These are phyloP conservation scores for Rostratula benghalensis DNA, from an alignment of 2,113 vertebrate species.

Conservation along the genomic window DNA sequence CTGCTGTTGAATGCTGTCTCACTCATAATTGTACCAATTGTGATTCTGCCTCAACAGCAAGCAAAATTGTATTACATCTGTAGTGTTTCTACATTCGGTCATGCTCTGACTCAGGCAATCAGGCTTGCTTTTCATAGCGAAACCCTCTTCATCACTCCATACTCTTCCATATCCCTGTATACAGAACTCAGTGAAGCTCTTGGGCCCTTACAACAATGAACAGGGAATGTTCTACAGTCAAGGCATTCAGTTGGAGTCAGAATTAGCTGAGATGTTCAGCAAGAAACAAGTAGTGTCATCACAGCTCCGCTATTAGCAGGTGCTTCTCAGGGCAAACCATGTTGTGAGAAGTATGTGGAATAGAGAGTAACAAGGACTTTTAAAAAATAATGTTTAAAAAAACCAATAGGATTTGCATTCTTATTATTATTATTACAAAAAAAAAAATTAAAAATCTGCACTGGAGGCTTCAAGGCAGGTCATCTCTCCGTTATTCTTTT, in stretches of 20 bases:
- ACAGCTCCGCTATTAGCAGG: conserved; percentile 16
- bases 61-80: not conserved
- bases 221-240: not conserved
- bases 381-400: not conserved
- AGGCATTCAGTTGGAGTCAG: not conserved
- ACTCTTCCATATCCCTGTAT: not conserved
- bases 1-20: not conserved
- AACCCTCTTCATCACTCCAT: not conserved
- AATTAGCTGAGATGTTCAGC: not conserved
- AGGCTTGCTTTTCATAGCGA: not conserved
- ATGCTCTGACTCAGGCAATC: not conserved
- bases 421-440: not conserved
- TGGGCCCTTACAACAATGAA: conserved; percentile 7
- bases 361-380: not conserved
- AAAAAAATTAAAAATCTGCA: not conserved
- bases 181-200: not conserved
- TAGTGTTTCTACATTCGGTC: not conserved
- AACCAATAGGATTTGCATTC: not conserved
- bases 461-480: not conserved
- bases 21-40: not conserved
- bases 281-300: not conserved
- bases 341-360: not conserved
- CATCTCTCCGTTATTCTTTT: not conserved
- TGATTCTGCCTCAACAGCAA: not conserved
- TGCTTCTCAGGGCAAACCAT: conserved; percentile 36